Conservation (phyloP, 1,140 invertebrate genomes). For the Periplaneta americana region DNA sequence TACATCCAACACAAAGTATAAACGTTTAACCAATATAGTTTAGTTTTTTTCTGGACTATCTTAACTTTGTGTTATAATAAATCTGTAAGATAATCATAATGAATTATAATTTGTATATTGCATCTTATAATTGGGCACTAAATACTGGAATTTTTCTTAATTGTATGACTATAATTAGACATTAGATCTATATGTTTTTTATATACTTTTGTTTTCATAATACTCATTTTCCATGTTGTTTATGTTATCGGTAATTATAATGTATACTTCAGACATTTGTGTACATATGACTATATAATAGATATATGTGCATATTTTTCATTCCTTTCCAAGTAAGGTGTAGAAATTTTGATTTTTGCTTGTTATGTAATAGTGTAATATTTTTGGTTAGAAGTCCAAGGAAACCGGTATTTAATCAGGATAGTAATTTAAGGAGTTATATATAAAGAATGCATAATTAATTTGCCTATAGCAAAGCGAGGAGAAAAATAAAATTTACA, state of each 20-base stretch:
- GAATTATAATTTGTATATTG: too few species aligned
- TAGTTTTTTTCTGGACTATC: too few species aligned
- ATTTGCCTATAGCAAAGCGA: too few species aligned
- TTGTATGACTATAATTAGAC: background rate
- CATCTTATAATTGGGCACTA: too few species aligned
- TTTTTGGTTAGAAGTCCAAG: background rate
- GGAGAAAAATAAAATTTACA: too few species aligned
- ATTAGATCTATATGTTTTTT: background rate
- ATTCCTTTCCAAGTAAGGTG: background rate
- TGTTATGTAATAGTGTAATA: background rate
- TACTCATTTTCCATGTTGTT: background rate
- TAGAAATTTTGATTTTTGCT: too few species aligned
- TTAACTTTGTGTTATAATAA: too few species aligned
- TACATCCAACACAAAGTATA: too few species aligned
- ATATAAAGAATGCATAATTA: background rate
- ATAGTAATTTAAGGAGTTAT: background rate
- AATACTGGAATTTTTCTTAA: too few species aligned
- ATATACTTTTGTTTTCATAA: background rate
- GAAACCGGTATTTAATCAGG: background rate
- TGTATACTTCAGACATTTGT: background rate
- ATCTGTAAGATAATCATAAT: too few species aligned
- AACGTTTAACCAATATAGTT: too few species aligned
- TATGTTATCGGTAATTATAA: background rate
- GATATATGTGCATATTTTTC: background rate
- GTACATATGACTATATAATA: background rate